phyloP scores from a whole-genome alignment of 2,888 invertebrate genomes.

The Trachelus iudaicus region DNA sequence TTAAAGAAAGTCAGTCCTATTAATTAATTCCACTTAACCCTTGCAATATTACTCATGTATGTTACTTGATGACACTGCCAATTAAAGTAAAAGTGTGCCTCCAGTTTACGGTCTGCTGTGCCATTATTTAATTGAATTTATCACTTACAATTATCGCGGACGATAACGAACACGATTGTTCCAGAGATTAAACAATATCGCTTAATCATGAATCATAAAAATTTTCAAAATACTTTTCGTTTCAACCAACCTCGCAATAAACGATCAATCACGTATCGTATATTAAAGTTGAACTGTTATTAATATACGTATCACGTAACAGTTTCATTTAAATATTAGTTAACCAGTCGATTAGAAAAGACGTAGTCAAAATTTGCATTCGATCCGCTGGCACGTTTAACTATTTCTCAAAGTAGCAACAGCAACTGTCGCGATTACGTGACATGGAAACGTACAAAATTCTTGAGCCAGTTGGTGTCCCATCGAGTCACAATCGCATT shows the following conservation, averaged over 20 bases:
- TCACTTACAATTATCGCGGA: background rate
- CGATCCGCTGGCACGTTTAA: background rate
- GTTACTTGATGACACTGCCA: background rate
- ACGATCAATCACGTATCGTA: background rate
- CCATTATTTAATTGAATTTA: background rate
- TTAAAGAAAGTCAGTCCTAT: background rate
- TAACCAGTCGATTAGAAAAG: background rate
- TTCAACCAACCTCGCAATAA: background rate
- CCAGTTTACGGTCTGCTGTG: background rate
- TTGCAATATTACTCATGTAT: background rate
- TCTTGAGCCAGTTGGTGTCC: background rate
- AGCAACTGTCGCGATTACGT: background rate
- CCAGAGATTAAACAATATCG: background rate
- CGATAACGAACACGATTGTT: background rate
- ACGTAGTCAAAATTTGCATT: background rate
- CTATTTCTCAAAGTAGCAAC: background rate
- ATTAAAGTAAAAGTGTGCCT: background rate
- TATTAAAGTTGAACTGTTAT: background rate
- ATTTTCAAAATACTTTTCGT: background rate
- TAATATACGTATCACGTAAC: background rate
- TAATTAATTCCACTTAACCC: background rate
- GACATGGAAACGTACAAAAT: background rate
- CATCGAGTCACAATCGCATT: background rate
- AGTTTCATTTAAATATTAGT: background rate
- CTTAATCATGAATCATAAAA: background rate